These are phyloP conservation scores for Gymnocheta viridis DNA, from an alignment of 2,888 invertebrate species.

Conservation along the genomic window DNA sequence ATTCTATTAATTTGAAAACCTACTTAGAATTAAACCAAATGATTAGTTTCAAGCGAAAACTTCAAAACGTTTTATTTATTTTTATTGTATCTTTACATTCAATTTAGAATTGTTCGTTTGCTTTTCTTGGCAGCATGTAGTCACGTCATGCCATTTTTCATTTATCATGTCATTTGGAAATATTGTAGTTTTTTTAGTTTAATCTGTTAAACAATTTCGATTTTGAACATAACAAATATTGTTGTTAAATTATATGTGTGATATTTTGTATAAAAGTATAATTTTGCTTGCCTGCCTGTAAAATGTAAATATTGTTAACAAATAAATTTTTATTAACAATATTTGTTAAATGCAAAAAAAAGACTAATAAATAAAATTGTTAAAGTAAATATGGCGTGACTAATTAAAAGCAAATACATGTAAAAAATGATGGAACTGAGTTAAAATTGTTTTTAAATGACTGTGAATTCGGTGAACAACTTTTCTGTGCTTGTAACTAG, in stretches of 20 bases:
- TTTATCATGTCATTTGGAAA: constrained; percentile 64
- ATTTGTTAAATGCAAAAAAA: constrained; percentile 47
- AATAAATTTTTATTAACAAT: constrained; percentile 71
- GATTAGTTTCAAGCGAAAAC: not conserved
- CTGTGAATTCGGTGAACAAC: not conserved
- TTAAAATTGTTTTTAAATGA: constrained; percentile 16
- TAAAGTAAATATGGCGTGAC: constrained; percentile 67
- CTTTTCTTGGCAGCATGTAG: constrained; percentile 27
- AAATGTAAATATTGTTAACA: constrained; percentile 72
- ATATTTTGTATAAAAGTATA: not conserved
- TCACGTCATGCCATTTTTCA: constrained; percentile 61
- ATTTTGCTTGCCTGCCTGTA: not conserved
- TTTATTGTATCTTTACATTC: constrained; percentile 10
- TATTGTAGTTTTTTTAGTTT: not conserved
- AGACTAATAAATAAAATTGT: not conserved
- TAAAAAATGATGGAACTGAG: not conserved
- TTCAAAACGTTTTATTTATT: not conserved
- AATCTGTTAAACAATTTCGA: constrained; percentile 44
- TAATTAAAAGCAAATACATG: constrained; percentile 58
- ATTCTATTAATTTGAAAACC: not conserved
- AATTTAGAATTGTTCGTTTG: constrained; percentile 24
- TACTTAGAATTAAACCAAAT: not conserved
- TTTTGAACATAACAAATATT: constrained; percentile 40
- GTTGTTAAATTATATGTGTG: constrained; percentile 31
- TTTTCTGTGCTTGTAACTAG: constrained; percentile 40